Conservation (phyloP, 2,888 invertebrate species). For the Ellobium chinense region DNA sequence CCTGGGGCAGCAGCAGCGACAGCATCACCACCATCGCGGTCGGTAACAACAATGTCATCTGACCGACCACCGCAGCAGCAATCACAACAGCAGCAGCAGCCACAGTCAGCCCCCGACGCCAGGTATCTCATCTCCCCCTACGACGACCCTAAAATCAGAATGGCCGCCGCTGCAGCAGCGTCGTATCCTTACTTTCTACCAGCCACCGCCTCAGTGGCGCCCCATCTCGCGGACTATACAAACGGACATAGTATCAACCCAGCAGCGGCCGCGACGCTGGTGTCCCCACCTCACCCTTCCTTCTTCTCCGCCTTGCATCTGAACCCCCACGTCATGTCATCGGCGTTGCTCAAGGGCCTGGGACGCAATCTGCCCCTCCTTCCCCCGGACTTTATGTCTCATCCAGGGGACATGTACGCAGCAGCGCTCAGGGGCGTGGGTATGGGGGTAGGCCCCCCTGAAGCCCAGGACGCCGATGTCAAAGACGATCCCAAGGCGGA, state of each 20-base stretch:
- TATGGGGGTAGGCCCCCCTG: slow-evolving; percentile 35
- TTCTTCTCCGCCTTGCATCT: slow-evolving; percentile 42
- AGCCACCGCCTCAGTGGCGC: not conserved
- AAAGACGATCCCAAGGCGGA: slow-evolving; percentile 52
- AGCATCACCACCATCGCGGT: not conserved
- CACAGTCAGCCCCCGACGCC: not conserved
- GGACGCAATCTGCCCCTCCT: slow-evolving; percentile 29
- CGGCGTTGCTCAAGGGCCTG: slow-evolving; percentile 38
- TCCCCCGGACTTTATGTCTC: slow-evolving; percentile 42
- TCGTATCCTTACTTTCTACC: slow-evolving; percentile 40
- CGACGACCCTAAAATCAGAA: slow-evolving; percentile 44
- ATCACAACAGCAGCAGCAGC: slow-evolving; percentile 33
- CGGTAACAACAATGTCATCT: slow-evolving; percentile 41
- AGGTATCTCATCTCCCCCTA: slow-evolving; percentile 35
- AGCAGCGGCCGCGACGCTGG: slow-evolving; percentile 32
- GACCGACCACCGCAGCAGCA: slow-evolving; percentile 36
- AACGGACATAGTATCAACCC: slow-evolving; percentile 33
- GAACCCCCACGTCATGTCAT: slow-evolving; percentile 40
- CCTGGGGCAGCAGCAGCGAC: not conserved
- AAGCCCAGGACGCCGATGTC: slow-evolving; percentile 47
- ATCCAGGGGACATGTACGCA: slow-evolving; percentile 40
- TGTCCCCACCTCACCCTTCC: slow-evolving; percentile 37
- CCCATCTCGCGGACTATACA: slow-evolving; percentile 35
- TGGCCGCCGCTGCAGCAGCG: slow-evolving; percentile 37
- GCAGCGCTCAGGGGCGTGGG: slow-evolving; percentile 41